Evolutionary conservation across 2,113 vertebrate species (phyloP).

Genomic region (Apistogramma diplotaenia): DNA sequence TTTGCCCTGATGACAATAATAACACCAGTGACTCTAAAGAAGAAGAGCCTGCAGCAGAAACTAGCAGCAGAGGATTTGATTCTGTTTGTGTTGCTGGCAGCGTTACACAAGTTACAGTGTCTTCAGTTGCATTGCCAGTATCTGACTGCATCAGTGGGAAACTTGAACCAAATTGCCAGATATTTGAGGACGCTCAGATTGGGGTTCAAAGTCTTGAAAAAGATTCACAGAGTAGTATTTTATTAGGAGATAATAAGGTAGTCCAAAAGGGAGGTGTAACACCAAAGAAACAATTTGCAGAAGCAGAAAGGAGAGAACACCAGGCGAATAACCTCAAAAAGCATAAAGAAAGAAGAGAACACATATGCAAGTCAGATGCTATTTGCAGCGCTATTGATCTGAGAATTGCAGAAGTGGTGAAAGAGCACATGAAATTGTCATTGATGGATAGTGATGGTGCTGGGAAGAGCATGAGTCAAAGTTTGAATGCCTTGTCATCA

Average conservation of each 20-base stretch:
- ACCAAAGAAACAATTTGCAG: not conserved
- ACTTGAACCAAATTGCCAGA: not conserved
- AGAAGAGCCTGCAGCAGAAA: not conserved
- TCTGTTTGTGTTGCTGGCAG: constrained; percentile 2
- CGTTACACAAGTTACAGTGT: not conserved
- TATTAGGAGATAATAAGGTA: not conserved
- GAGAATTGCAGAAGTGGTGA: constrained; percentile 77
- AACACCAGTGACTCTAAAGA: constrained; percentile 15
- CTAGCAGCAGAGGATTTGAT: constrained; percentile 1
- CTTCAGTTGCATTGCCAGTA: not conserved
- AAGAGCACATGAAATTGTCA: constrained; percentile 65
- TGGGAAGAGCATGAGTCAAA: constrained; percentile 19
- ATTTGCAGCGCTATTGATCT: constrained; percentile 70
- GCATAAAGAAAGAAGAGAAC: constrained; percentile 22
- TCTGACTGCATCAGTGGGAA: not conserved
- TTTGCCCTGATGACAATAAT: constrained; percentile 26
- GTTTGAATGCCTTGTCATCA: constrained; percentile 11
- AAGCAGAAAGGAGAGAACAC: not conserved
- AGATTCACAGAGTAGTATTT: not conserved
- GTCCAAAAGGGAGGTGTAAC: not conserved
- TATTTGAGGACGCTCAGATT: not conserved
- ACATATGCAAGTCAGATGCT: constrained; percentile 44
- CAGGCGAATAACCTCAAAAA: not conserved
- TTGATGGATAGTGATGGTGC: not conserved
- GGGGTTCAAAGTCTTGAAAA: not conserved